Evolutionary conservation across 2,888 invertebrate species (phyloP).

Genomic region (Neoitamus cyanurus): DNA sequence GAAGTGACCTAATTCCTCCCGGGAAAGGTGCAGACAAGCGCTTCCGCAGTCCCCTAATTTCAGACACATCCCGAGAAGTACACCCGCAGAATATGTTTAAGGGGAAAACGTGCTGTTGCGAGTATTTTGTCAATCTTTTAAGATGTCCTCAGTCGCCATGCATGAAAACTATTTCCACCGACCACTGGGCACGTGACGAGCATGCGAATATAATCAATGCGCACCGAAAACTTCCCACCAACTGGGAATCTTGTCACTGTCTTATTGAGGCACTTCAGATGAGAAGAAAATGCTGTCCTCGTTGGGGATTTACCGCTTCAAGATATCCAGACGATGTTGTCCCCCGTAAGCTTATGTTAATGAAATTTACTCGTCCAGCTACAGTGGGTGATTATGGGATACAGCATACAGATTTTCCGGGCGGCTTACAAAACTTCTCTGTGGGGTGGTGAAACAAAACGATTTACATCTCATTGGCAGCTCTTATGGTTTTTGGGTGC

Average conservation of each 20-base stretch:
- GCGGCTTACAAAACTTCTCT: background rate
- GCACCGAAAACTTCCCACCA: background rate
- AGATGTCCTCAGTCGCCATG: background rate
- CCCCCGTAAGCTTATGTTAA: conserved; percentile 21
- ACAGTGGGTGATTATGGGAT: conserved; percentile 27
- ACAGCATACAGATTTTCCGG: background rate
- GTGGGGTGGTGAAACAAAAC: background rate
- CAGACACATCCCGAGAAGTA: background rate
- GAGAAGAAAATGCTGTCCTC: background rate
- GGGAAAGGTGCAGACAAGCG: background rate
- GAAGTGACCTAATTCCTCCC: background rate
- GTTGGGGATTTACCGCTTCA: background rate
- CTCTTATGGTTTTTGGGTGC: background rate
- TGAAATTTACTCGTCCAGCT: background rate
- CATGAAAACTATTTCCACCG: background rate
- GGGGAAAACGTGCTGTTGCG: conserved; percentile 8
- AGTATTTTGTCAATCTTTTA: conserved; percentile 23
- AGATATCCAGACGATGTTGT: background rate
- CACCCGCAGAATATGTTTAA: conserved; percentile 19
- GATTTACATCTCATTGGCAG: conserved; percentile 33
- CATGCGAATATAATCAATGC: conserved; percentile 13
- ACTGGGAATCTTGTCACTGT: conserved; percentile 25
- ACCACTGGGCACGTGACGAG: background rate
- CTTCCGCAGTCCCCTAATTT: background rate
- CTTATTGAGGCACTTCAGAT: background rate